Conservation (phyloP, 1,140 invertebrate genomes). For the Drosophila ohnishii region DNA sequence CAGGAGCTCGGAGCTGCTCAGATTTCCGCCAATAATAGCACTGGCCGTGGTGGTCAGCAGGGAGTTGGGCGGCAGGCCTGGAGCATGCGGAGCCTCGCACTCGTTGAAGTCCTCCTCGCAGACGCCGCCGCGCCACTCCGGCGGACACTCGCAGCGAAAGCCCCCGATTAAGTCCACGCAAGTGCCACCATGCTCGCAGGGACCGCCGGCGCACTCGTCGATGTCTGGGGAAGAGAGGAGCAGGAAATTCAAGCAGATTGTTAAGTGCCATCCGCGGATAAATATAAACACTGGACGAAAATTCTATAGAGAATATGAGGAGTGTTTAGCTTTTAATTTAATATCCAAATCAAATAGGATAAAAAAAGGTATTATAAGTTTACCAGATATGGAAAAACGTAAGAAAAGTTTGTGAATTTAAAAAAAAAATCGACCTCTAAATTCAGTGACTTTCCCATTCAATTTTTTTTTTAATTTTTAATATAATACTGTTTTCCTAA, state of each 20-base stretch:
- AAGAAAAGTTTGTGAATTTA: too few relatives aligned
- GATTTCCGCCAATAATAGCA: constrained; percentile 67
- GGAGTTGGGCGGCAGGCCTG: constrained; percentile 48
- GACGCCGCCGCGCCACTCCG: constrained; percentile 91
- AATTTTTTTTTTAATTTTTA: too few relatives aligned
- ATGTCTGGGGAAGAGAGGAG: constrained; percentile 85
- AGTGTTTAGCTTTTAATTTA: background rate
- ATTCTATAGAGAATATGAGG: background rate
- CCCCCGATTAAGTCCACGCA: constrained; percentile 90
- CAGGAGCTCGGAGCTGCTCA: constrained; percentile 87
- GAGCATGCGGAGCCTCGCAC: constrained; percentile 84
- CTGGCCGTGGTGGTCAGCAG: constrained; percentile 83
- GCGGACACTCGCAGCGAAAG: constrained; percentile 90
- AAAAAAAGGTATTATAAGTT: background rate
- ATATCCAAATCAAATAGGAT: background rate
- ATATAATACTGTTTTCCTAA: too few relatives aligned
- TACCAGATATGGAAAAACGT: too few relatives aligned
- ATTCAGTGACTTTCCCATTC: too few relatives aligned
- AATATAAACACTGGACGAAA: constrained; percentile 31
- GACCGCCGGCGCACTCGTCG: constrained; percentile 92
- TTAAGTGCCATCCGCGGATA: constrained; percentile 55
- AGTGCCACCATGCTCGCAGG: constrained; percentile 94
- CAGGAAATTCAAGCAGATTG: constrained; percentile 38
- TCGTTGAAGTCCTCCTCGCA: constrained; percentile 91
- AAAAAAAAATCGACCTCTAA: too few relatives aligned